These are phyloP conservation scores for Hippoglossus stenolepis DNA, from an alignment of 2,113 vertebrate genomes.

Conservation along the genomic window DNA sequence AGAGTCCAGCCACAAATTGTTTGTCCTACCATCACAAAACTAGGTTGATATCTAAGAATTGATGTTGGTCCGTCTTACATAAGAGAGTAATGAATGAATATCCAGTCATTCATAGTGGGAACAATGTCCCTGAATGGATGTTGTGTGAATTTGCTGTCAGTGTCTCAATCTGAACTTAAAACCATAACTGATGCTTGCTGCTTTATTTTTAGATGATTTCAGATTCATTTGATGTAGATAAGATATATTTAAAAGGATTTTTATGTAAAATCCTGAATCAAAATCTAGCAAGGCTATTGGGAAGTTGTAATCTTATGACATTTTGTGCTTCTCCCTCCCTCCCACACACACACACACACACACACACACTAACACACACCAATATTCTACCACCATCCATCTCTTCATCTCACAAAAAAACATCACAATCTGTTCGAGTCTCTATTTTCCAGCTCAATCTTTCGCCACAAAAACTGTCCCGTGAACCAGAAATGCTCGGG, in stretches of 20 bases:
- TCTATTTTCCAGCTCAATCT: slow-evolving; percentile 22
- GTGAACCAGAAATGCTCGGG: slow-evolving; percentile 47
- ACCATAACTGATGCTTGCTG: neutral
- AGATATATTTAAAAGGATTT: neutral
- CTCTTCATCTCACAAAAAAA: slow-evolving; percentile 12
- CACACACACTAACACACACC: neutral
- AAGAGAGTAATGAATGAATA: neutral
- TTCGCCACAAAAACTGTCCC: slow-evolving; percentile 16
- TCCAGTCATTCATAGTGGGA: neutral
- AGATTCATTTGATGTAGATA: neutral
- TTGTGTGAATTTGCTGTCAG: too few relatives aligned
- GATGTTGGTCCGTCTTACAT: neutral
- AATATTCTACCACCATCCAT: slow-evolving; percentile 16
- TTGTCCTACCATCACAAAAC: too few relatives aligned
- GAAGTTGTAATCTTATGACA: neutral
- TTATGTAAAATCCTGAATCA: neutral
- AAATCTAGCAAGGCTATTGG: neutral
- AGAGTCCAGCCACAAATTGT: too few relatives aligned
- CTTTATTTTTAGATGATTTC: too few relatives aligned
- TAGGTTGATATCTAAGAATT: too few relatives aligned
- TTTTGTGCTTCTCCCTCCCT: neutral
- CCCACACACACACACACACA: neutral
- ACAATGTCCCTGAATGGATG: neutral
- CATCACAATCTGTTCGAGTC: slow-evolving; percentile 28
- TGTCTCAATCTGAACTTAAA: neutral